phyloP scores from a whole-genome alignment of 2,888 invertebrate genomes.

The Tupiocoris notatus region DNA sequence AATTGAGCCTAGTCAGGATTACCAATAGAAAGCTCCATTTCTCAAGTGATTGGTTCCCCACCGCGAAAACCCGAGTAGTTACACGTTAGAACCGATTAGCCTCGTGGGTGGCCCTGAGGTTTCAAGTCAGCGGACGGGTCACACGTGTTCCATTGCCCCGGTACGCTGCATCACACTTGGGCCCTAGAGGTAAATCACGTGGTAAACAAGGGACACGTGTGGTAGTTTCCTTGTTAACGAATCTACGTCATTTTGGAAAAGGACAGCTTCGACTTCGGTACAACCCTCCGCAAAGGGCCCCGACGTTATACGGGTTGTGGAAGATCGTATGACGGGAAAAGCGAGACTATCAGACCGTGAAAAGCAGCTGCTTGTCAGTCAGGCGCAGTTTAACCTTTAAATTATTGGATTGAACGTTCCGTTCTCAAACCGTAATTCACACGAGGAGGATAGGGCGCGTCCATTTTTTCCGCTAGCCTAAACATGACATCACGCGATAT shows the following conservation, averaged over 20 bases:
- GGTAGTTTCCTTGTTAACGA: not conserved
- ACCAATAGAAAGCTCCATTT: not conserved
- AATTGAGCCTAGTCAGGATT: no score
- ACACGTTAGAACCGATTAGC: not conserved
- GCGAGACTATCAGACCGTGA: not conserved
- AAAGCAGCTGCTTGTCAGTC: not conserved
- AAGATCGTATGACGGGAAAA: not conserved
- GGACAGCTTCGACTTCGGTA: not conserved
- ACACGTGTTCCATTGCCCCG: not conserved
- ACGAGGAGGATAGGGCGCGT: no score
- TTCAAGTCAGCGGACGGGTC: not conserved
- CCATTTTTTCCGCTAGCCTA: no score
- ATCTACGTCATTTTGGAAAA: not conserved
- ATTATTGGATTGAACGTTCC: not conserved
- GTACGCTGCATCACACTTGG: not conserved
- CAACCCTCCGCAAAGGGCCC: no score
- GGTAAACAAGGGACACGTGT: not conserved
- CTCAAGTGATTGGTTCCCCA: not conserved
- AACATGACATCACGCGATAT: no score
- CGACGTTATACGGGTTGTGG: not conserved
- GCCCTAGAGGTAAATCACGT: not conserved
- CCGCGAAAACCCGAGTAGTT: not conserved
- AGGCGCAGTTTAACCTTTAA: not conserved
- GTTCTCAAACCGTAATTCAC: no score
- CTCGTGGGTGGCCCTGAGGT: not conserved